Conservation (phyloP, 2,797 vertebrate genomes). For the Enoplosus armatus region DNA sequence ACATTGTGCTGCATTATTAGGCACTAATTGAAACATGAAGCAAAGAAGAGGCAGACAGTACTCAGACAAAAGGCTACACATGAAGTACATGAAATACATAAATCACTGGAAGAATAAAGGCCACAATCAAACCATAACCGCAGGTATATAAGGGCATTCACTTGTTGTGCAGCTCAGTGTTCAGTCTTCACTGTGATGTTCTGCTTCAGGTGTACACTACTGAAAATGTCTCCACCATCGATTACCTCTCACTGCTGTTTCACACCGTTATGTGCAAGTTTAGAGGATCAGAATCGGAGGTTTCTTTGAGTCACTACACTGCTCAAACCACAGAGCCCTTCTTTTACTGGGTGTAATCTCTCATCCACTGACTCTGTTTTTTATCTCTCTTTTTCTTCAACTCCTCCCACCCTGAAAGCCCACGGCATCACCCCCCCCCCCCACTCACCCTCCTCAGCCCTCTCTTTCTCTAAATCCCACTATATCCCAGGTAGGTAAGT, state of each 20-base stretch:
- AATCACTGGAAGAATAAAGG: not conserved
- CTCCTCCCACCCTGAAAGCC: not conserved
- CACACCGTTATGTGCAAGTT: not conserved
- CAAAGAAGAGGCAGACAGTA: not conserved
- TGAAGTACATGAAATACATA: not conserved
- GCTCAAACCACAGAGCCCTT: not conserved
- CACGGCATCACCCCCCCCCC: not conserved
- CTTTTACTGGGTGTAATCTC: not conserved
- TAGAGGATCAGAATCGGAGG: slow-evolving; percentile 2
- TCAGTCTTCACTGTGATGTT: not conserved
- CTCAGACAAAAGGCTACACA: not conserved
- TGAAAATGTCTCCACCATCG: not conserved
- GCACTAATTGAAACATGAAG: not conserved
- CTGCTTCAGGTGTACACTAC: not conserved
- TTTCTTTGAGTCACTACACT: not conserved
- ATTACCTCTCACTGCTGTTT: not conserved
- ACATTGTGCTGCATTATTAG: not conserved
- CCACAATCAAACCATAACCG: not conserved
- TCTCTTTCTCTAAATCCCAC: slow-evolving; percentile 33
- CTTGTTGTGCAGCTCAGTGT: not conserved
- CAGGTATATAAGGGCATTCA: not conserved
- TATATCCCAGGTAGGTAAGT: slow-evolving; percentile 53
- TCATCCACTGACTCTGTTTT: slow-evolving; percentile 10
- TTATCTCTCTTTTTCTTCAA: not conserved
- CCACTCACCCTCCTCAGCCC: not conserved